phyloP scores from a whole-genome alignment of 2,797 vertebrate genomes.

The Hapalemur alaotrensis region DNA sequence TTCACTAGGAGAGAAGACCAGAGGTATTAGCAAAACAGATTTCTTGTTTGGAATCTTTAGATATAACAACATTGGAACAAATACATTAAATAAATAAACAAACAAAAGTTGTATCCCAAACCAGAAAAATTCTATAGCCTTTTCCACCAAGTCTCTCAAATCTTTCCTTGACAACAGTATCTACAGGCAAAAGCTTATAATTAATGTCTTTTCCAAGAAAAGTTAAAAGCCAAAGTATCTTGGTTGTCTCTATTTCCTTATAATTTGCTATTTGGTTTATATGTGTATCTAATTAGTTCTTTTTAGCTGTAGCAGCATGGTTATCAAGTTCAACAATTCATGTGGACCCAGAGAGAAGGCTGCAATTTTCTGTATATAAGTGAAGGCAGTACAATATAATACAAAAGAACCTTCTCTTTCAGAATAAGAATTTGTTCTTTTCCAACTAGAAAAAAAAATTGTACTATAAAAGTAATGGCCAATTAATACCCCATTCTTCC shows the following conservation, averaged over 20 bases:
- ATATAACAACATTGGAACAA: neutral
- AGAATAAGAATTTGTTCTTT: constrained; percentile 15
- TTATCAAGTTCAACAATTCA: constrained; percentile 6
- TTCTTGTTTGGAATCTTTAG: neutral
- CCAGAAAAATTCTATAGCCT: neutral
- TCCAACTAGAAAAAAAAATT: neutral
- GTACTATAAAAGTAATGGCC: neutral
- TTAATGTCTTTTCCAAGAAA: constrained; percentile 43
- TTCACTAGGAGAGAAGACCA: neutral
- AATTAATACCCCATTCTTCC: neutral
- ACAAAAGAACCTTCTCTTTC: constrained; percentile 15
- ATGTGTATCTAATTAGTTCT: constrained; percentile 28
- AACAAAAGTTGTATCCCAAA: neutral
- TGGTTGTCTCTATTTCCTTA: constrained; percentile 47
- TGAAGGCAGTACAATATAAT: neutral
- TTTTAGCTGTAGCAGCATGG: neutral
- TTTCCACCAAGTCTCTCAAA: neutral
- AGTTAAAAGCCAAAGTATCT: constrained; percentile 38
- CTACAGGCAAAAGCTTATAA: neutral
- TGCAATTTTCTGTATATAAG: constrained; percentile 13
- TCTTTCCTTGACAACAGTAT: neutral
- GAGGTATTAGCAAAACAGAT: neutral
- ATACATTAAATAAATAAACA: neutral
- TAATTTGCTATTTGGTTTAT: constrained; percentile 7
- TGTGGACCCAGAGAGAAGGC: neutral